Percentiles rank a stretch among this genome's conserved stretches.
phyloP scores from a whole-genome alignment of 2,113 vertebrate species.

The Odocoileus hemionus region DNA sequence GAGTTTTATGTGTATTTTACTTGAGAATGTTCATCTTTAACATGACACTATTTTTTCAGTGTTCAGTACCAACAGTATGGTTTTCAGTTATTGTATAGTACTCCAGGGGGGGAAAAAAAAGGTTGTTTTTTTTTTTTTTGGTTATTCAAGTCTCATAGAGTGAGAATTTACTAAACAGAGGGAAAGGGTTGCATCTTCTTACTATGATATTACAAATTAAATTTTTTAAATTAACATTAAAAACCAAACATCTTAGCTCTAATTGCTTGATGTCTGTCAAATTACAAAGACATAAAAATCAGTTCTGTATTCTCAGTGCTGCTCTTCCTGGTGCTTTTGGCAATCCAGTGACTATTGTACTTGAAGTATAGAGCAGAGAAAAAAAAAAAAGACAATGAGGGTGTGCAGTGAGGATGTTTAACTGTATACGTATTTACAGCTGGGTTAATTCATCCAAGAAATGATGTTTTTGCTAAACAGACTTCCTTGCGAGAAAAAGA shows the following conservation, averaged over 20 bases:
- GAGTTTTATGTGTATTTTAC: not conserved
- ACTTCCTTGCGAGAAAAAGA: not conserved
- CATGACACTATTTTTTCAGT: not conserved
- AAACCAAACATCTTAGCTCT: not conserved
- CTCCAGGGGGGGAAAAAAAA: not conserved
- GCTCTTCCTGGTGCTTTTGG: constrained; percentile 17
- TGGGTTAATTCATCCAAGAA: not conserved
- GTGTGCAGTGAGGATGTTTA: not conserved
- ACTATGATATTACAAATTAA: not conserved
- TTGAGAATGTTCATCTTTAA: constrained; percentile 36
- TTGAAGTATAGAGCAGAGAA: not conserved
- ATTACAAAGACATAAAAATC: not conserved
- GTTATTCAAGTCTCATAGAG: not conserved
- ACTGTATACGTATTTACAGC: not conserved
- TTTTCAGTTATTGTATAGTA: not conserved
- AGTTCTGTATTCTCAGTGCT: not conserved
- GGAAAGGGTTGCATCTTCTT: not conserved
- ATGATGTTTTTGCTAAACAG: constrained; percentile 10
- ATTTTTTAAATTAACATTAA: not conserved
- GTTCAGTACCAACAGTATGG: not conserved
- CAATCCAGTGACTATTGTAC: not conserved
- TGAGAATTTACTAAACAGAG: constrained; percentile 32
- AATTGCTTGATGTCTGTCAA: not conserved
- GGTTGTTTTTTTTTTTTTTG: not conserved
- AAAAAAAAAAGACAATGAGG: not conserved